A percentile compares a stretch with the other conserved stretches of the same genome.
Conservation (phyloP, 2,888 invertebrate species). For the Hirtodrosophila histrioides region DNA sequence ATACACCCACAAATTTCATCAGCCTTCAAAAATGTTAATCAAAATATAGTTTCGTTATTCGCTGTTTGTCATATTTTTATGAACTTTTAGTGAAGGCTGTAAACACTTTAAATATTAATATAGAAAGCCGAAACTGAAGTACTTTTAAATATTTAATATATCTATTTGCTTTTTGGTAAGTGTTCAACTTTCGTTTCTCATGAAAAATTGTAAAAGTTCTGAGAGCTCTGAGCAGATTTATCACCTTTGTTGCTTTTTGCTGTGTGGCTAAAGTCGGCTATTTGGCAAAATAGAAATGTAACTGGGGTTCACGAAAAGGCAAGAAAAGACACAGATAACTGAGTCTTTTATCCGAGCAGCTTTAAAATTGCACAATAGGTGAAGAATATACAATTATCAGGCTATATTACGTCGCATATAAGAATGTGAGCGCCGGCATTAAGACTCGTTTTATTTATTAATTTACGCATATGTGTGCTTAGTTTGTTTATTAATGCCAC, state of each 20-base stretch:
- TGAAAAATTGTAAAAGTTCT: slow-evolving; percentile 56
- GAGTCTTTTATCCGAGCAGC: no score
- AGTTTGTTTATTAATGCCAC: no score
- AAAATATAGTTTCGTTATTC: slow-evolving; percentile 9
- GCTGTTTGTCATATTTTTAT: slow-evolving; percentile 23
- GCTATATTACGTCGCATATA: no score
- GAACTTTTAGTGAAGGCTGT: slow-evolving; percentile 30
- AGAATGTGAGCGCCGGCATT: no score
- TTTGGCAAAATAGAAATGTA: slow-evolving; percentile 37
- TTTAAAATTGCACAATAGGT: no score
- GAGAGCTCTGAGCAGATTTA: slow-evolving; percentile 49
- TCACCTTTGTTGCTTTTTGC: slow-evolving; percentile 35
- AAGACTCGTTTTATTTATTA: no score
- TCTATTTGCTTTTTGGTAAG: slow-evolving; percentile 49
- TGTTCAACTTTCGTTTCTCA: slow-evolving; percentile 35
- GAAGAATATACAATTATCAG: no score
- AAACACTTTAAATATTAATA: slow-evolving; percentile 51
- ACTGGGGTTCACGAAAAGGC: slow-evolving; percentile 7
- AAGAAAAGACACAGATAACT: slow-evolving; percentile 1
- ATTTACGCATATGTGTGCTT: no score
- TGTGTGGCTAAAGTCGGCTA: slow-evolving; percentile 11
- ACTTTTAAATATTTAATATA: slow-evolving; percentile 55
- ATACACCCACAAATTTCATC: no score
- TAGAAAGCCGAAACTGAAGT: slow-evolving; percentile 41
- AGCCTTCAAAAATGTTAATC: background rate